Base-by-base conservation (phyloP, 92 coral and sea anemone species). In the Galaxea fascicularis region DNA sequence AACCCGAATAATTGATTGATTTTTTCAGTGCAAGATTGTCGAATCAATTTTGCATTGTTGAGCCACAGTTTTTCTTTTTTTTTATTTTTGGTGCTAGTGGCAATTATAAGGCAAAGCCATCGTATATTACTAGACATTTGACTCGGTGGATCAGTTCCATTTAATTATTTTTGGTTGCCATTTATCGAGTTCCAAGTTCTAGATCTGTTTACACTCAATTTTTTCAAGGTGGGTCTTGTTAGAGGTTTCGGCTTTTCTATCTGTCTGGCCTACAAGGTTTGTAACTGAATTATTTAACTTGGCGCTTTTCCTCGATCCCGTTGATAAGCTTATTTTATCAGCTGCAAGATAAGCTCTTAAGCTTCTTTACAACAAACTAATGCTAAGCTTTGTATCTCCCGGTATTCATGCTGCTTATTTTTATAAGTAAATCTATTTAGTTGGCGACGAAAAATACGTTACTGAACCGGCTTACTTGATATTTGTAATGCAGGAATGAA, bases 351-450 rank as follows among this genome's bases (percentile, higher is more conserved):
- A 31, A 67, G 46, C 73, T 39, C 17, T 30, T 31, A 30, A 67
- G 73, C 73, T 31, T 67, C 46, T 30, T 39, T 31, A 39, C 73
- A 67, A 67, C 47, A 18, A 67, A 29, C 0, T 28, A 31, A 67
- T 11, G 17, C 64, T 63, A 63, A 63, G 30, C 68, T 63, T n/a
- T 35, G 30, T 67, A 67, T 67, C 73, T 67, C 22, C 73, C 46
- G 73, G 49, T 39, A 30, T 67, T 31, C 25, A 31, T 16, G 12
- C 73, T 30, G 4, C 26, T 67, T 4, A 16, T 9, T 17, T 31
- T 28, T 18, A 18, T 39, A 67, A 18, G 73, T 6, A 30, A 31
- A 30, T 39, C 18, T 12, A 18, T 67, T 67, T 35, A 35, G 20
- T 28, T 30, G 31, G 30, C 73, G 47, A 44, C 24, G 12, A 16